A percentile compares a stretch with the other conserved stretches of the same genome.
These are phyloP conservation scores for Selenia dentaria DNA, from an alignment of 2,888 invertebrate species.

Conservation along the genomic window DNA sequence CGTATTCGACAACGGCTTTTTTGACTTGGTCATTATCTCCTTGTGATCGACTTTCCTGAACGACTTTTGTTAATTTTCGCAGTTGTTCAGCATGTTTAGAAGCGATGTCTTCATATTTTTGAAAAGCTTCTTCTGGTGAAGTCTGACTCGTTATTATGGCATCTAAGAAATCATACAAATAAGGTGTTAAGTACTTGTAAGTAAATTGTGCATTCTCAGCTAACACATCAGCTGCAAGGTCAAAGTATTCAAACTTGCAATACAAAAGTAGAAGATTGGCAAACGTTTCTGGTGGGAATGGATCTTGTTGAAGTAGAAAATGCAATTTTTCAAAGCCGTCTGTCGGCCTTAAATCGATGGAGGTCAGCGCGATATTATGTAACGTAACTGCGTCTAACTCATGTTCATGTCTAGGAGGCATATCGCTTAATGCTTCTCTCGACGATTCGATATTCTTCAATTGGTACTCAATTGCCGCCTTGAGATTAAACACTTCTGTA, in stretches of 20 bases:
- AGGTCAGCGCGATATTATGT: constrained; percentile 97
- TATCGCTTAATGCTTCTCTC: constrained; percentile 93
- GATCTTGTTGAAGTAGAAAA: constrained; percentile 97
- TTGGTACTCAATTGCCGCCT: constrained; percentile 99
- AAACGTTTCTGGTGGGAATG: constrained; percentile 99
- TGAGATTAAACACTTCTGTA: constrained; percentile 98
- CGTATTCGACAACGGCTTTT: constrained; percentile 95
- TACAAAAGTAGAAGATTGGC: constrained; percentile 97
- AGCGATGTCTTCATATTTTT: constrained; percentile 97
- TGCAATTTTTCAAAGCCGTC: constrained; percentile 95
- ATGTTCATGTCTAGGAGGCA: constrained; percentile 97
- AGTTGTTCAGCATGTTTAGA: constrained; percentile 95
- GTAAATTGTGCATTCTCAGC: constrained; percentile 99
- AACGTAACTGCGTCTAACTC: constrained; percentile 98
- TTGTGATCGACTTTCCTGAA: constrained; percentile 95
- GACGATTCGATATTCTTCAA: constrained; percentile 90
- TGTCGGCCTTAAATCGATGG: constrained; percentile 94
- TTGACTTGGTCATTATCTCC: constrained; percentile 95
- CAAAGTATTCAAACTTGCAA: constrained; percentile 98
- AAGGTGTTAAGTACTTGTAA: constrained; percentile 97
- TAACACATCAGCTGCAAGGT: constrained; percentile 98
- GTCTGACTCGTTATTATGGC: constrained; percentile 98
- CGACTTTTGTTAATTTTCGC: constrained; percentile 96
- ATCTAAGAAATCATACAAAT: constrained; percentile 97
- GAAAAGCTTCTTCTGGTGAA: constrained; percentile 97